Percentiles rank a stretch among this genome's conserved stretches.
These are phyloP conservation scores for Embiotoca jacksoni DNA, from an alignment of 2,113 vertebrate genomes.

Conservation along the genomic window DNA sequence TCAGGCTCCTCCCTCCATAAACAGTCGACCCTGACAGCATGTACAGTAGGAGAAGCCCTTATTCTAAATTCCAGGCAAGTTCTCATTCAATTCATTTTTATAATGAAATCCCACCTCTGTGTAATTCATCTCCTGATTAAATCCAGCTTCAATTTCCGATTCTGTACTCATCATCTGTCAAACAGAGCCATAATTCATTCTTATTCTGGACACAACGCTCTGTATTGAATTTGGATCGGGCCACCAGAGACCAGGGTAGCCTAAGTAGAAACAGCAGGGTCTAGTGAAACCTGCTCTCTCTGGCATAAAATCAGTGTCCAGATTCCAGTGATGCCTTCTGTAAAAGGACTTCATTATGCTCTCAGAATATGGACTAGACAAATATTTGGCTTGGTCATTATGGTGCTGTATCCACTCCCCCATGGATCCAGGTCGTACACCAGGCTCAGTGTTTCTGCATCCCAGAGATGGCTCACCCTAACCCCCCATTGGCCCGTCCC, in stretches of 20 bases:
- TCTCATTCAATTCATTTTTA: conserved; percentile 30
- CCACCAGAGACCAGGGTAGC: conserved; percentile 71
- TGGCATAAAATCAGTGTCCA: conserved; percentile 78
- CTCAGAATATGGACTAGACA: conserved; percentile 80
- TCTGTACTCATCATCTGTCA: conserved; percentile 53
- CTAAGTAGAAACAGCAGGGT: conserved; percentile 78
- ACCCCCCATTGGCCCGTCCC: conserved; percentile 19
- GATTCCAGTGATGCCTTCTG: conserved; percentile 80
- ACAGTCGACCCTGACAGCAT: conserved; percentile 24
- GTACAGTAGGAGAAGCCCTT: conserved; percentile 40
- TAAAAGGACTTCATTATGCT: conserved; percentile 84
- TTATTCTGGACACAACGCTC: conserved; percentile 63
- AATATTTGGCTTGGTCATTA: conserved; percentile 85
- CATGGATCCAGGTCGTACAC: conserved; percentile 68
- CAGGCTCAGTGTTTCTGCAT: conserved; percentile 76
- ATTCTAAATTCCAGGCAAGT: conserved; percentile 37
- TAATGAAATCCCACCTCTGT: conserved; percentile 47
- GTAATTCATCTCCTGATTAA: conserved; percentile 43
- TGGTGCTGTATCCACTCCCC: conserved; percentile 76
- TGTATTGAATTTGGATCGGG: conserved; percentile 66
- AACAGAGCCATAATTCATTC: conserved; percentile 68
- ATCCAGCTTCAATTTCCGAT: conserved; percentile 56
- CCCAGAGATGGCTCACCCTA: conserved; percentile 37
- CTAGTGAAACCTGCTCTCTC: conserved; percentile 76
- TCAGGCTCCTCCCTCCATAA: conserved; percentile 52